Percentiles rank a stretch among this genome's conserved stretches.
These are phyloP conservation scores for Digitonthophagus gazella DNA, from an alignment of 2,888 invertebrate genomes.

Conservation along the genomic window DNA sequence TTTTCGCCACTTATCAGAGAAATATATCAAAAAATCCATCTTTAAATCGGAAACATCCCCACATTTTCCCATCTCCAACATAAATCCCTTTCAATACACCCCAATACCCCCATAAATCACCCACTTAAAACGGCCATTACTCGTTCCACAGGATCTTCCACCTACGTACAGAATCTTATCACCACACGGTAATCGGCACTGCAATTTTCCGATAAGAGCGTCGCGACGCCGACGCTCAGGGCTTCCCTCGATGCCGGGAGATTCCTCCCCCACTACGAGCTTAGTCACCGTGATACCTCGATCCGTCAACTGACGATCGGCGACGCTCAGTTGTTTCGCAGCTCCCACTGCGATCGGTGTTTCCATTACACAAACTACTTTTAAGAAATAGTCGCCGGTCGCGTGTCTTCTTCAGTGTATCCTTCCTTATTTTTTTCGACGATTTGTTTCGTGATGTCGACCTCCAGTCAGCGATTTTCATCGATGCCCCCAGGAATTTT, in stretches of 20 bases:
- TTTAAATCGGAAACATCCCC: not conserved
- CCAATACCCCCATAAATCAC: not conserved
- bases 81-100: not conserved
- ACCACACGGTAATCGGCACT: not conserved
- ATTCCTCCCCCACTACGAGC: not conserved
- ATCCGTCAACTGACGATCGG: not conserved
- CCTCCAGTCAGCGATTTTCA: slow-evolving; percentile 34
- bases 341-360: not conserved
- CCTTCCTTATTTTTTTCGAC: no score
- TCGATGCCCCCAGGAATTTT: slow-evolving; percentile 53
- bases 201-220: not conserved
- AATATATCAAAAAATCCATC: no score
- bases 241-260: not conserved
- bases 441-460: no score
- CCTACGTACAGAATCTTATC: not conserved
- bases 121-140: not conserved
- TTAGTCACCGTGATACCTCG: not conserved
- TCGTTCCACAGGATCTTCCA: not conserved
- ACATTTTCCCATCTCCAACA: not conserved
- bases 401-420: no score
- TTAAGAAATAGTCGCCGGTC: no score
- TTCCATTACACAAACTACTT: not conserved
- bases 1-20: no score
- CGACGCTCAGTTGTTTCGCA: not conserved
- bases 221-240: not conserved